A percentile compares a stretch with the other conserved stretches of the same genome.
Evolutionary conservation across 1,140 invertebrate species (phyloP).

Genomic region (Elysia chlorotica): DNA sequence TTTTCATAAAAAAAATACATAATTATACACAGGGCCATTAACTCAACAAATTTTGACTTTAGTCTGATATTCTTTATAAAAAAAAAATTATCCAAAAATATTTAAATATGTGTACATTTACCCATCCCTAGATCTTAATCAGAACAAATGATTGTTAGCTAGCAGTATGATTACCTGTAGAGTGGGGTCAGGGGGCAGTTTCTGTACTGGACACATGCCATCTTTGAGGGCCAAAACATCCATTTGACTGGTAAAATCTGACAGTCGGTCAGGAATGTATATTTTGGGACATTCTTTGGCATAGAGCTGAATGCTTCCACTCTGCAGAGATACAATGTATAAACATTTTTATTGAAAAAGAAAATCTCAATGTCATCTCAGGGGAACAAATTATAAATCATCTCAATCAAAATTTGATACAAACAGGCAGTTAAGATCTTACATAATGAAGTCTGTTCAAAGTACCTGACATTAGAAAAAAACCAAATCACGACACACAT

Average conservation of each 20-base stretch:
- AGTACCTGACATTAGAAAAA: neutral
- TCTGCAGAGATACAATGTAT: neutral
- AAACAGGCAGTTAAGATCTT: neutral
- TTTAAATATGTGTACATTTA: no score
- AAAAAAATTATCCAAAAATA: no score
- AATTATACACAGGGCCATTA: no score
- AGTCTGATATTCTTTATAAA: no score
- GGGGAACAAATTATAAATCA: no score
- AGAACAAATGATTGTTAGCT: no score
- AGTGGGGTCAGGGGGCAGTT: neutral
- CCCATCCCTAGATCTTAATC: no score
- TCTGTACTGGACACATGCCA: neutral
- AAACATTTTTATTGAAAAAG: neutral
- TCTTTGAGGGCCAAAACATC: neutral
- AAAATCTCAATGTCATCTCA: neutral
- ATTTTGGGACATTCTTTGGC: neutral
- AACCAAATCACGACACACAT: neutral
- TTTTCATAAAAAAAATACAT: no score
- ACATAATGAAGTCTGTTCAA: neutral
- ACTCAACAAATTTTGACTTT: no score
- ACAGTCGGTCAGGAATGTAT: neutral
- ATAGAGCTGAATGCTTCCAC: conserved; percentile 6
- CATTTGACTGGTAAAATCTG: neutral
- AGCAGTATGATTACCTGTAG: conserved; percentile 4
- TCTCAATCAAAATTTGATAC: neutral